Conservation (phyloP, 2,113 vertebrate species). For the Anolis carolinensis region DNA sequence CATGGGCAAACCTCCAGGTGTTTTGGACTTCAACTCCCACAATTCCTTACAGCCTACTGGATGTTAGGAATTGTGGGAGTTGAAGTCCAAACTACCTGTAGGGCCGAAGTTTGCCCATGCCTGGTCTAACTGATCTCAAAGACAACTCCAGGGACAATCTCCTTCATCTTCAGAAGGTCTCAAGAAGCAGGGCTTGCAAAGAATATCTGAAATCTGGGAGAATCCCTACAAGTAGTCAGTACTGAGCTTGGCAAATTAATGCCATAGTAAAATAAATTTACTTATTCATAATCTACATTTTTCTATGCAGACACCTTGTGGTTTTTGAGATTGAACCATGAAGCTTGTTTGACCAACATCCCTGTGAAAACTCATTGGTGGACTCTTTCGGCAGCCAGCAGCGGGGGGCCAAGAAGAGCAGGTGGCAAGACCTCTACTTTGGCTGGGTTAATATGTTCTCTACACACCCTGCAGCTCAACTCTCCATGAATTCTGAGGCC, state of each 20-base stretch:
- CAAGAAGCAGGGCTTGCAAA: background rate
- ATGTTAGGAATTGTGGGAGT: too few relatives aligned
- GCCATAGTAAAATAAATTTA: background rate
- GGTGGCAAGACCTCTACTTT: background rate
- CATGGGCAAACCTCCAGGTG: too few relatives aligned
- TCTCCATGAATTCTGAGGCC: background rate
- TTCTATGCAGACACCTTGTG: background rate
- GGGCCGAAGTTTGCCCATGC: too few relatives aligned
- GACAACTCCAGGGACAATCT: background rate
- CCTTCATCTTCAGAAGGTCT: background rate
- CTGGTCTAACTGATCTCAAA: background rate
- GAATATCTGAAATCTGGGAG: background rate
- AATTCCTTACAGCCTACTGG: too few relatives aligned
- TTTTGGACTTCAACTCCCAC: too few relatives aligned
- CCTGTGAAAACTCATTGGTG: background rate
- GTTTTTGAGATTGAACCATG: background rate
- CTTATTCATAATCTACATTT: too few relatives aligned
- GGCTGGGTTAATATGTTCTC: slow-evolving; percentile 26
- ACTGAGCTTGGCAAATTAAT: background rate
- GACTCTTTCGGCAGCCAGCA: background rate
- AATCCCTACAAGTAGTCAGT: background rate
- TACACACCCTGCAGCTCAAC: background rate
- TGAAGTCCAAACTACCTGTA: too few relatives aligned
- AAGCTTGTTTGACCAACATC: rapidly evolving
- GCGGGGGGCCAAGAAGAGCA: background rate